phyloP scores from a whole-genome alignment of 92 coral and sea anemone genomes.

The Micromussa lordhowensis region DNA sequence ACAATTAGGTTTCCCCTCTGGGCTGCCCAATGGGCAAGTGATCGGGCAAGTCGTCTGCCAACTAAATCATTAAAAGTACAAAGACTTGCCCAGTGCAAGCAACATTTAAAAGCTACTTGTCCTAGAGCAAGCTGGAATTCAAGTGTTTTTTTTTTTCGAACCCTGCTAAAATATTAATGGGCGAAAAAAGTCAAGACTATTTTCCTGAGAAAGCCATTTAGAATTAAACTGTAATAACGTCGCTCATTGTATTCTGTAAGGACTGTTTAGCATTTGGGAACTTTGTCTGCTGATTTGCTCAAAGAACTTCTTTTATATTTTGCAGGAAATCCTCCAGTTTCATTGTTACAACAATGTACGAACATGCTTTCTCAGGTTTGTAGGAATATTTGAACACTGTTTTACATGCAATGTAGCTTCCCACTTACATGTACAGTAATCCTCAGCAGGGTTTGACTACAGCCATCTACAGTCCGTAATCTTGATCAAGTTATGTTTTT shows the following conservation, averaged over 20 bases:
- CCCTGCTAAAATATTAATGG: not conserved
- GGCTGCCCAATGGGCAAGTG: too few relatives aligned
- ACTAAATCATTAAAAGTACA: too few relatives aligned
- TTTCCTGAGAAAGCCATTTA: not conserved
- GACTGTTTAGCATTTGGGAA: not conserved
- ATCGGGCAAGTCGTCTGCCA: too few relatives aligned
- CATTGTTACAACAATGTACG: constrained; percentile 95
- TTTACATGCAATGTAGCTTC: not conserved
- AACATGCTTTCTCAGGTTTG: constrained; percentile 92
- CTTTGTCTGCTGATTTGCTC: not conserved
- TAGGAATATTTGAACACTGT: not conserved
- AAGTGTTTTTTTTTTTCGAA: too few relatives aligned
- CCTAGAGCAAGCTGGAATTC: too few relatives aligned
- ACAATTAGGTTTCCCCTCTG: too few relatives aligned
- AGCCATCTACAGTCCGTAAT: too few relatives aligned
- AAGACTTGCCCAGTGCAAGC: too few relatives aligned
- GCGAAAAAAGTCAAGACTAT: not conserved
- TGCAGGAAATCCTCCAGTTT: constrained; percentile 95
- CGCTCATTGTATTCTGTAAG: not conserved
- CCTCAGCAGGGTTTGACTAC: not conserved
- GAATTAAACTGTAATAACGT: not conserved
- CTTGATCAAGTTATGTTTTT: too few relatives aligned
- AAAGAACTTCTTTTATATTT: not conserved
- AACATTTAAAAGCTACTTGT: too few relatives aligned
- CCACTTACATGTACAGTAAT: not conserved